Base-by-base conservation (phyloP, 2,888 invertebrate species). In the Oxycera nigricornis region DNA sequence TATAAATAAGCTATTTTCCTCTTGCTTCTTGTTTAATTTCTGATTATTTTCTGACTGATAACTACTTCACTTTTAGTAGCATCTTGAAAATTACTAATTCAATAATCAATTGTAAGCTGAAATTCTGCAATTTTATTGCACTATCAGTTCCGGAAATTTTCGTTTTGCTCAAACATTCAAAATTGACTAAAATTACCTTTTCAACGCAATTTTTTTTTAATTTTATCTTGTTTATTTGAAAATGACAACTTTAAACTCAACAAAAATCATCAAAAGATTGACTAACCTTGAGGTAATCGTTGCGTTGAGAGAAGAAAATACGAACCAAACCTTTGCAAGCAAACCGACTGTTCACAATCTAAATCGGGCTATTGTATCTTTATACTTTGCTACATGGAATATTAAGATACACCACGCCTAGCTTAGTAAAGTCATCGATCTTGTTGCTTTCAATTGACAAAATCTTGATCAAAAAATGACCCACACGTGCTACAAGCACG, bases 371-470 rank as follows among this genome's bases (percentile, higher is more conserved):
- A 55, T 26, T 55, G 24, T 24, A 55, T 9, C n/a, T 55, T 55
- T 3, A 24, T n/a, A n/a, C n/a, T n/a, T n/a, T n/a, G n/a, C n/a
- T n/a, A n/a, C n/a, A n/a, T n/a, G n/a, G n/a, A n/a, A n/a, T n/a
- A n/a, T n/a, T n/a, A n/a, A n/a, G n/a, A n/a, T n/a, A n/a, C n/a
- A n/a, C n/a, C n/a, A n/a, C 11, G 30, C 59, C 59, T 11, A 28
- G n/a, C 59, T 30, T n/a, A 59, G 24, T 4, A 30, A 67, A 68
- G 30, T 52, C 50, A 70, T 52, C 55, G 22, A 52, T 55, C 70
- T 55, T 70, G 52, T 22, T 28, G 11, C 20, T 46, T 55, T 55
- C 55, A 52, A 55, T 70, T 70, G 70, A 70, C 55, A 70, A 70
- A 55, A 70, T 70, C 52, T 70, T 70, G 55, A 35, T 70, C 55